Evolutionary conservation across 1,140 invertebrate species (phyloP).

Genomic region (Catajapyx aquilonaris): DNA sequence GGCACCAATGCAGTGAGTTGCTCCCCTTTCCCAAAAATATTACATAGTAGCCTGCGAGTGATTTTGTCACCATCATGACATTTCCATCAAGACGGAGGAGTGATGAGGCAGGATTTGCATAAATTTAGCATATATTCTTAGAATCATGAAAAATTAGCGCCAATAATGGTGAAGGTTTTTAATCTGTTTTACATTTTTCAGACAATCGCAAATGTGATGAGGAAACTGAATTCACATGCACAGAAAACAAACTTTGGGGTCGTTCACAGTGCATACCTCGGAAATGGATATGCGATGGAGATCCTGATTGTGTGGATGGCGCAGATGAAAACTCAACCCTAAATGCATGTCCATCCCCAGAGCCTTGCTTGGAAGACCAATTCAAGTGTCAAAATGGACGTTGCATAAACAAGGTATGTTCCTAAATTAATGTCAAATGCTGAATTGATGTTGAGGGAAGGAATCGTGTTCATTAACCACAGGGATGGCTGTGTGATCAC

Average conservation of each 20-base stretch:
- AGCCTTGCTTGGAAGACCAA: constrained; percentile 63
- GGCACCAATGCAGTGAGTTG: constrained; percentile 70
- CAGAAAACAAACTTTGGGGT: constrained; percentile 73
- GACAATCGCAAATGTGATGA: constrained; percentile 77
- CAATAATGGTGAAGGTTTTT: no score
- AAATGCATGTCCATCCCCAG: constrained; percentile 55
- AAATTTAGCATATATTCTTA: no score
- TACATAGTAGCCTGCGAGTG: no score
- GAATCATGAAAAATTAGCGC: no score
- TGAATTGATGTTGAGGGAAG: no score
- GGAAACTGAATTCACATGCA: constrained; percentile 77
- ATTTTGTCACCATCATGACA: no score
- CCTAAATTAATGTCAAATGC: no score
- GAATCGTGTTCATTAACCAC: no score
- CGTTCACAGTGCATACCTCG: constrained; percentile 79
- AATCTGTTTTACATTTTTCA: constrained; percentile 15
- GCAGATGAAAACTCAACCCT: constrained; percentile 81
- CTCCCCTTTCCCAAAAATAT: constrained; percentile 1
- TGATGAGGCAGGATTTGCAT: neutral
- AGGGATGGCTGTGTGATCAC: constrained; percentile 62
- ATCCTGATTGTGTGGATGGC: constrained; percentile 87
- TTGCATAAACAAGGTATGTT: constrained; percentile 47
- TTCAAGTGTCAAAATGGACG: constrained; percentile 78
- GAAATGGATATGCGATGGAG: constrained; percentile 89
- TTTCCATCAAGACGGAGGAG: neutral